Evolutionary conservation across 2,113 vertebrate species (phyloP).

Genomic region (Salvelinus fontinalis): DNA sequence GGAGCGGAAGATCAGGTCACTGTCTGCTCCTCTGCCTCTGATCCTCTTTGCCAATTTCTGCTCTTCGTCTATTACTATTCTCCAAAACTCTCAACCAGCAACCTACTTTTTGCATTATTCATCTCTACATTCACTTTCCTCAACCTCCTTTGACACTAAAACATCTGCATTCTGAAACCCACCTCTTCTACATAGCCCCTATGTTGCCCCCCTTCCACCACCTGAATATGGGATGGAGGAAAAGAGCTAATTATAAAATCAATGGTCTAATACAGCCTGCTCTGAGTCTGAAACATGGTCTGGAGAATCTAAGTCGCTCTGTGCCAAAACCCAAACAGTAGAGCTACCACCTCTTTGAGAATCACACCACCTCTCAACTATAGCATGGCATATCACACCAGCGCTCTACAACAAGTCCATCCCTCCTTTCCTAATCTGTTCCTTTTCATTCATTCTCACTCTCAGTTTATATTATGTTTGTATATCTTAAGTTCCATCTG

Average conservation of each 20-base stretch:
- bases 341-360: too few species aligned
- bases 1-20: too few species aligned
- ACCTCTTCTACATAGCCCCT: neutral
- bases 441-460: neutral
- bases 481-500: neutral
- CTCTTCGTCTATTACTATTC: too few species aligned
- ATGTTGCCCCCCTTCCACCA: too few species aligned
- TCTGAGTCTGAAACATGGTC: neutral
- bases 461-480: too few species aligned
- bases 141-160: neutral
- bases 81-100: too few species aligned
- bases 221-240: neutral
- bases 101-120: too few species aligned
- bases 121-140: too few species aligned
- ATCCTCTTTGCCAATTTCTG: too few species aligned
- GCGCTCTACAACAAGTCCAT: neutral
- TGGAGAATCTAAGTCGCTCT: neutral
- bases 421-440: neutral
- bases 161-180: neutral
- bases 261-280: conserved; percentile 30
- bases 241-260: conserved; percentile 46
- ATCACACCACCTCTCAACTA: too few species aligned
- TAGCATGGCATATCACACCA: neutral
- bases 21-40: too few species aligned
- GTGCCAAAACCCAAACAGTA: too few species aligned